Percentiles rank a stretch among this genome's conserved stretches.
Evolutionary conservation across 1,140 invertebrate genomes (phyloP).

Genomic region (Lepidurus apus): DNA sequence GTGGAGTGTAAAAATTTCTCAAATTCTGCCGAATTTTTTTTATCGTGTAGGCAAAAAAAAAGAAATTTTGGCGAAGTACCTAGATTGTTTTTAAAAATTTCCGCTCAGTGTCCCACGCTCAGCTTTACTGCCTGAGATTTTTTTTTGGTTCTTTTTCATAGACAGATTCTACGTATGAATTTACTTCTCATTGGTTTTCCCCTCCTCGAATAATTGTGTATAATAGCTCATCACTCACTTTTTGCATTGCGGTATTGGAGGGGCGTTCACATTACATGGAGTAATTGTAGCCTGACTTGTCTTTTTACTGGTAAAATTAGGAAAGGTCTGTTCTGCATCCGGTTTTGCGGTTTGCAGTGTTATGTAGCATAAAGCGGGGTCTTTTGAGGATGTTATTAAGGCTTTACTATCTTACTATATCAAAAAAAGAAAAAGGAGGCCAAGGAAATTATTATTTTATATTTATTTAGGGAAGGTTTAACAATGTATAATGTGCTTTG

Average conservation of each 20-base stretch:
- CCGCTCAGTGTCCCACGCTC: slow-evolving; percentile 1
- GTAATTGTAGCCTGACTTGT: neutral
- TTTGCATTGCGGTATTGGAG: slow-evolving; percentile 21
- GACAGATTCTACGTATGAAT: neutral
- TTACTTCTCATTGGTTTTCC: neutral
- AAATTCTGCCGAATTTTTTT: neutral
- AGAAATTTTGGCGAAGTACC: neutral
- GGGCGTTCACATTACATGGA: slow-evolving; percentile 21
- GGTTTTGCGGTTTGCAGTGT: no score
- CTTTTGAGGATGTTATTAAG: no score
- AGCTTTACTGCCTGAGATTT: neutral
- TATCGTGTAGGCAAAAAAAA: neutral
- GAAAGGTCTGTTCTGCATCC: neutral
- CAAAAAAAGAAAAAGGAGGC: no score
- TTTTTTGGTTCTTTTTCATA: neutral
- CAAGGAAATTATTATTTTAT: no score
- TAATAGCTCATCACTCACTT: slow-evolving; percentile 15
- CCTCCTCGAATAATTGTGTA: slow-evolving; percentile 2
- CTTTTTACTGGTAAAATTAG: neutral
- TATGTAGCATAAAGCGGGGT: no score
- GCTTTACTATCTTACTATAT: no score
- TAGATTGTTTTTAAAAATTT: neutral
- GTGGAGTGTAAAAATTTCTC: neutral
- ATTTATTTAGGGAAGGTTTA: no score
- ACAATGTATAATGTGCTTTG: no score